Evolutionary conservation across 2,888 invertebrate genomes (phyloP), one percentile per base, ranked within the genome.

Genomic region (Amiota communis): DNA sequence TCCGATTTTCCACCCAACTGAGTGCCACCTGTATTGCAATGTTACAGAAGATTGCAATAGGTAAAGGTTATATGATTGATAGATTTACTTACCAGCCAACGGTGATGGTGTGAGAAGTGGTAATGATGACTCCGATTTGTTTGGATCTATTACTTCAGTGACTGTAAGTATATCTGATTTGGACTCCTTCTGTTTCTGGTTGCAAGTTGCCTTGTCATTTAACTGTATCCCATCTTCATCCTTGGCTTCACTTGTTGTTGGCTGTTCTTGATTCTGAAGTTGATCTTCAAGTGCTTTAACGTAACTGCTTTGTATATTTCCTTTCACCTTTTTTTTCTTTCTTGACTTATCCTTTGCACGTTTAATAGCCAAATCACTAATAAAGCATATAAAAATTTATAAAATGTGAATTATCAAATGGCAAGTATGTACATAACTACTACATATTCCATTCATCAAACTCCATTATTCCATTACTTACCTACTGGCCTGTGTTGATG

Each of bases 401-500:
- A 6, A 36, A 23, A 23, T 23, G 1, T 23, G 3, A 1, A 23
- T 23, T 23, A 23, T 23, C 23, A 23, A 23, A 3, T 23, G 23
- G 1, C 23, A 23, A 23, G 23, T 23, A n/a, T n/a, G n/a, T n/a
- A n/a, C n/a, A n/a, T n/a, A n/a, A n/a, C n/a, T n/a, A n/a, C n/a
- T n/a, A n/a, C n/a, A n/a, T n/a, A 23, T 23, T 23, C 23, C 23
- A 23, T 23, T 3, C 23, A 23, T 3, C 23, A 23, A 23, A 23
- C 23, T 23, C 1, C 23, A 23, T 23, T 23, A 23, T 3, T 36
- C 8, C 36, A 36, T 36, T 57, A 63, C 63, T 47, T 72, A 81
- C 81, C 92, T 92, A 89, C 91, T 92, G 67, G 90, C 91, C 79
- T 92, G 91, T 2, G 91, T 92, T 0, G 93, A 93, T 0, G 92